phyloP scores from a whole-genome alignment of 1,140 invertebrate genomes.

The Watersipora subatra region DNA sequence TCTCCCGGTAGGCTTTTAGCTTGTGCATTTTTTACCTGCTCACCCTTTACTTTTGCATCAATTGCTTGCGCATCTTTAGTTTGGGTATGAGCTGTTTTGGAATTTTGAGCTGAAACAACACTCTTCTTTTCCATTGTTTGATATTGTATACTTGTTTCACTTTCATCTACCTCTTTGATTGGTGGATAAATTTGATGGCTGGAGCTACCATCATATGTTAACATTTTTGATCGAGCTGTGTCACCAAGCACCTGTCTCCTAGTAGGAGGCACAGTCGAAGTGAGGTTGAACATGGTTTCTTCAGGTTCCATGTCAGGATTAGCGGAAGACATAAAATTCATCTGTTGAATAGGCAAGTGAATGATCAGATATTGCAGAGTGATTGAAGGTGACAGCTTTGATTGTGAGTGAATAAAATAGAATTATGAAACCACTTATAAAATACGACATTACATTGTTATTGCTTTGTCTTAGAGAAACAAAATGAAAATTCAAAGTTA shows the following conservation, averaged over 20 bases:
- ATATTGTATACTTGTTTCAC: not conserved
- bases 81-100: too few species aligned
- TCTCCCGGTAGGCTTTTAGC: too few species aligned
- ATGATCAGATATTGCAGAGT: too few species aligned
- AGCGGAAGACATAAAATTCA: not conserved
- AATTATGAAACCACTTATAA: not conserved
- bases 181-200: not conserved
- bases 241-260: too few species aligned
- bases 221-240: too few species aligned
- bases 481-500: not conserved
- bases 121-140: not conserved
- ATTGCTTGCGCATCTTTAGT: too few species aligned
- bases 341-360: not conserved
- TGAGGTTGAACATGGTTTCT: not conserved
- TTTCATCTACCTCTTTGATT: not conserved
- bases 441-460: not conserved
- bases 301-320: not conserved
- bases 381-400: not conserved
- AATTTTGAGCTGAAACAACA: not conserved
- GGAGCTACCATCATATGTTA: not conserved
- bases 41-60: too few species aligned
- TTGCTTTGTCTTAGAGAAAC: not conserved
- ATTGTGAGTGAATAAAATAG: not conserved
- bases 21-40: too few species aligned
- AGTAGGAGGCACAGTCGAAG: too few species aligned